phyloP scores from a whole-genome alignment of 2,113 vertebrate genomes.

The Merops nubicus region DNA sequence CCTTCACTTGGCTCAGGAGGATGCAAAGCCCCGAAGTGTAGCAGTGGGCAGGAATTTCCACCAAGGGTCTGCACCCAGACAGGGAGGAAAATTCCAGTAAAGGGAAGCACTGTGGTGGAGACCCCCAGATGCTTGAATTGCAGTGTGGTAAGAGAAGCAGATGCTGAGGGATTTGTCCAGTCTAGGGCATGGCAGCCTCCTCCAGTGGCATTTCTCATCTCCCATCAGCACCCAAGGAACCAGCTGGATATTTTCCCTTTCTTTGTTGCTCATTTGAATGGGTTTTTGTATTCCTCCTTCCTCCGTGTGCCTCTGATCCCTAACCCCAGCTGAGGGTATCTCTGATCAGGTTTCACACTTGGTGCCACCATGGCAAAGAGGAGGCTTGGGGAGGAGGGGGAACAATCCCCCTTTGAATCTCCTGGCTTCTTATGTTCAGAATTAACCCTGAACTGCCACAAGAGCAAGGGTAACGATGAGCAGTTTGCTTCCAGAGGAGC shows the following conservation, averaged over 20 bases:
- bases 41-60: background rate
- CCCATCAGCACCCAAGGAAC: fast-evolving
- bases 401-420: background rate
- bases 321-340: background rate
- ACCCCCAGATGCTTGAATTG: background rate
- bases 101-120: background rate
- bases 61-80: background rate
- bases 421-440: background rate
- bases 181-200: background rate
- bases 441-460: background rate
- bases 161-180: background rate
- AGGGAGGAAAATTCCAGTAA: background rate
- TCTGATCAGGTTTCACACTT: background rate
- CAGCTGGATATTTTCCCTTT: background rate
- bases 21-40: background rate
- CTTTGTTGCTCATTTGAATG: background rate
- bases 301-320: background rate
- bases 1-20: fast-evolving
- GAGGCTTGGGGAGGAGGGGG: background rate
- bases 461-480: background rate
- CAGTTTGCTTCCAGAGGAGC: background rate
- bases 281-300: background rate
- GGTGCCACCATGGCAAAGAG: background rate
- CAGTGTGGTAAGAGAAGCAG: background rate
- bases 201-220: background rate